These are phyloP conservation scores for Eueremaeus valkanovi DNA, from an alignment of 2,888 invertebrate genomes.

Conservation along the genomic window DNA sequence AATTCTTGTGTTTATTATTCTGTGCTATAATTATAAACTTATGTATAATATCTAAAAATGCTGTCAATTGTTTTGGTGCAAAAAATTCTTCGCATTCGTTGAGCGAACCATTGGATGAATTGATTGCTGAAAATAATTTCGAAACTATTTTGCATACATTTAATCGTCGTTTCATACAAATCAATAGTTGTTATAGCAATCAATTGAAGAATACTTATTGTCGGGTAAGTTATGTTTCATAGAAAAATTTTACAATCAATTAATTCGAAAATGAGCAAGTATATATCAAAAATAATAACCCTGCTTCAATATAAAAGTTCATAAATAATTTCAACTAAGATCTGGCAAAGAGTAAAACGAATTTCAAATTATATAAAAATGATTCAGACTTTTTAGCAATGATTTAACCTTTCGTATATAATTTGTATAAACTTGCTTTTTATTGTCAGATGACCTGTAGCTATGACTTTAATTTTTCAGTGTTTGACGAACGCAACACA, in stretches of 20 bases:
- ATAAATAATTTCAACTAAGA: not conserved
- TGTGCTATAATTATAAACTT: not conserved
- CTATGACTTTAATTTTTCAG: no score
- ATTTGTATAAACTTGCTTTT: not conserved
- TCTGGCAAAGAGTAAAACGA: not conserved
- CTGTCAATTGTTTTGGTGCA: not conserved
- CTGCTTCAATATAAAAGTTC: not conserved
- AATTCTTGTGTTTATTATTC: not conserved
- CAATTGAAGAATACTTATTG: not conserved
- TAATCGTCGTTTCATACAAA: not conserved
- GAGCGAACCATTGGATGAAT: not conserved
- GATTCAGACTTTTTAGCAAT: not conserved
- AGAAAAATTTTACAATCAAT: not conserved
- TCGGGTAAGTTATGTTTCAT: slow-evolving; percentile 4
- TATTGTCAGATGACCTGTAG: no score
- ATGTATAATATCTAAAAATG: not conserved
- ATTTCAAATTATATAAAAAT: not conserved
- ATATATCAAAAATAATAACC: no score
- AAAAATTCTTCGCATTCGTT: not conserved
- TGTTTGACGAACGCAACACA: not conserved
- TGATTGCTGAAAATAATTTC: not conserved
- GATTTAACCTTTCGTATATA: not conserved
- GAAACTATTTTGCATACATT: not conserved
- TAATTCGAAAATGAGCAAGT: no score
- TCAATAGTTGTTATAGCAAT: not conserved